Conservation (phyloP, 2,797 vertebrate species). For the Enteromius thamalakanensis region DNA sequence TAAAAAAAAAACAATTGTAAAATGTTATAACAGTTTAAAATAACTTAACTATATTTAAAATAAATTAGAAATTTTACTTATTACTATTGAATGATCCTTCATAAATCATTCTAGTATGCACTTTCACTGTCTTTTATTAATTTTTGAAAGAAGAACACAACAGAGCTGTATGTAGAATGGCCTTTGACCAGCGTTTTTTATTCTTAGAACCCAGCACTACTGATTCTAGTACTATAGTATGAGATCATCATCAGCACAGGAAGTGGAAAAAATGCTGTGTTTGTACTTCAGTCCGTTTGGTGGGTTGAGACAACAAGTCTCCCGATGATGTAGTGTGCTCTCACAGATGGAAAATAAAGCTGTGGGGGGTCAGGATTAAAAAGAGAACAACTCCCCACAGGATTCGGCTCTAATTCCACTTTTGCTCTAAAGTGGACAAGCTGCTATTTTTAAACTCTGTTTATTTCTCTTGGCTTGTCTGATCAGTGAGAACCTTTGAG, state of each 20-base stretch:
- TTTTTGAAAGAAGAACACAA: neutral
- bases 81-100: neutral
- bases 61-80: neutral
- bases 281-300: neutral
- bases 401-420: slow-evolving; percentile 70
- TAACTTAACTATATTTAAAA: neutral
- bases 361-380: slow-evolving; percentile 74
- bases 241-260: slow-evolving; percentile 38
- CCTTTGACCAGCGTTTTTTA: neutral
- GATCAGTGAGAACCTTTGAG: slow-evolving; percentile 60
- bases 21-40: neutral
- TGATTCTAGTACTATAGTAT: neutral
- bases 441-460: slow-evolving; percentile 68
- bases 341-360: slow-evolving; percentile 78
- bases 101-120: neutral
- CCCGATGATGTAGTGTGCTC: slow-evolving; percentile 68
- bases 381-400: slow-evolving; percentile 72
- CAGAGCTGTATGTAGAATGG: neutral
- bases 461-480: slow-evolving; percentile 76
- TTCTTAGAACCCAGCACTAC: slow-evolving; percentile 14
- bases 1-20: neutral
- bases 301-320: slow-evolving; percentile 58
- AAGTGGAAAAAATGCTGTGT: slow-evolving; percentile 45
- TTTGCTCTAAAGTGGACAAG: slow-evolving; percentile 74
- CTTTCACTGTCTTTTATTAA: neutral